These are phyloP conservation scores for Pithys albifrons DNA, from an alignment of 2,113 vertebrate species.

Conservation along the genomic window DNA sequence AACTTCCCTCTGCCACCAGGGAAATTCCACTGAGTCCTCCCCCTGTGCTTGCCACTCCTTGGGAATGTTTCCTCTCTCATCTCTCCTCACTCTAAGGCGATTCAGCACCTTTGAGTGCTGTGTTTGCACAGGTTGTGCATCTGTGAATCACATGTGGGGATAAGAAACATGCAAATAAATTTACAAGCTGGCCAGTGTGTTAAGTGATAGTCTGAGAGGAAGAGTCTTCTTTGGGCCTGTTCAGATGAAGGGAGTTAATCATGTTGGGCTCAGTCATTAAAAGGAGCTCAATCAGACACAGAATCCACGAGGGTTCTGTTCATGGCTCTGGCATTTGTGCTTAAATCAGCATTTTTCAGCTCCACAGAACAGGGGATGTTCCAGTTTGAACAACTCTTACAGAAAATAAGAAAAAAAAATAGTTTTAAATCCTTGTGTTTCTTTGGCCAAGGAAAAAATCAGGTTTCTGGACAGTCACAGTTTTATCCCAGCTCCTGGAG, in stretches of 20 bases:
- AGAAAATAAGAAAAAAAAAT: background rate
- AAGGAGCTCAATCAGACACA: background rate
- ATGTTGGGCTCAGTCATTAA: background rate
- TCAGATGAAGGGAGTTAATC: background rate
- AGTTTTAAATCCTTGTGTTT: background rate
- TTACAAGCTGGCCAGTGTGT: background rate
- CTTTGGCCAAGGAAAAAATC: background rate
- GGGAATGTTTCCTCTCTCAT: background rate
- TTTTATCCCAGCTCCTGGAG: background rate
- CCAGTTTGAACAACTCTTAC: background rate
- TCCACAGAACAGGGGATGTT: background rate
- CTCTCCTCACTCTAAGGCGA: background rate
- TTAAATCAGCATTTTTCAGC: background rate
- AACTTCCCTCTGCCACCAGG: background rate
- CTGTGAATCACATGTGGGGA: background rate
- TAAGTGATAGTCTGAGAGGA: background rate
- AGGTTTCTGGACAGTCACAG: background rate
- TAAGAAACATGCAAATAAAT: background rate
- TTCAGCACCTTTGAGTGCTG: background rate
- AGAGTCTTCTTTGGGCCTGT: background rate
- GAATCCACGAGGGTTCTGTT: background rate
- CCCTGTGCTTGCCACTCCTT: background rate
- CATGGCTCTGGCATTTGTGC: background rate
- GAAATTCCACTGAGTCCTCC: background rate
- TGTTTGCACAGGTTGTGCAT: background rate